Percentiles rank a stretch among this genome's conserved stretches.
Conservation (phyloP, 2,888 invertebrate species). For the Papilio protenor region DNA sequence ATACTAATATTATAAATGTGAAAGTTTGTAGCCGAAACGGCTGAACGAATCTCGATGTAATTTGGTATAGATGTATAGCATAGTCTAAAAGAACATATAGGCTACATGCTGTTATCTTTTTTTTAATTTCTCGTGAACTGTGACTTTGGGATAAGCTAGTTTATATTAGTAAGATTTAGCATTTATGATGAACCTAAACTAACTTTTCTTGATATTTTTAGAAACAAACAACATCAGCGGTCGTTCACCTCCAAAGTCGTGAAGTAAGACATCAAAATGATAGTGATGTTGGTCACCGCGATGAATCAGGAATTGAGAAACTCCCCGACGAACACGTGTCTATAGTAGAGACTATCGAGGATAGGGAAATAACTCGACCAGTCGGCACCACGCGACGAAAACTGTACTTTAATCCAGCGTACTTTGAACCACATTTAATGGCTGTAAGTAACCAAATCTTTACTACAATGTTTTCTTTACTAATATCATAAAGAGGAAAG, state of each 20-base stretch:
- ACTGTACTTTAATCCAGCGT: slow-evolving; percentile 95
- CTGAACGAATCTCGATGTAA: no score
- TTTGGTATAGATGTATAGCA: no score
- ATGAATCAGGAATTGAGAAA: slow-evolving; percentile 86
- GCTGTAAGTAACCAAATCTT: slow-evolving; percentile 85
- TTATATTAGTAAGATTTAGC: background rate
- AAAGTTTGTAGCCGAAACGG: no score
- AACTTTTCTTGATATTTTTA: slow-evolving; percentile 54
- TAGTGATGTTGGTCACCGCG: slow-evolving; percentile 75
- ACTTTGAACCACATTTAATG: slow-evolving; percentile 94
- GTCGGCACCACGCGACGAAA: slow-evolving; percentile 90
- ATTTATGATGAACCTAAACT: background rate
- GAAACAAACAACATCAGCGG: slow-evolving; percentile 86
- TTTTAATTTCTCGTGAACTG: no score
- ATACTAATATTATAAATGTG: no score
- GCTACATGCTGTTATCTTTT: no score
- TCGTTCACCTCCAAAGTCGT: slow-evolving; percentile 86
- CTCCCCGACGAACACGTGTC: slow-evolving; percentile 94
- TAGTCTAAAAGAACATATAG: no score
- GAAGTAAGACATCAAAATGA: slow-evolving; percentile 69
- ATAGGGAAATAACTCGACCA: slow-evolving; percentile 87
- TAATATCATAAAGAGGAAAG: no score
- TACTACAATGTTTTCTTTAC: background rate
- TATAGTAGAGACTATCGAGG: slow-evolving; percentile 92
- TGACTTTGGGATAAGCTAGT: no score